Conservation (phyloP, 2,888 invertebrate species). For the Heteromyza rotundicornis region DNA sequence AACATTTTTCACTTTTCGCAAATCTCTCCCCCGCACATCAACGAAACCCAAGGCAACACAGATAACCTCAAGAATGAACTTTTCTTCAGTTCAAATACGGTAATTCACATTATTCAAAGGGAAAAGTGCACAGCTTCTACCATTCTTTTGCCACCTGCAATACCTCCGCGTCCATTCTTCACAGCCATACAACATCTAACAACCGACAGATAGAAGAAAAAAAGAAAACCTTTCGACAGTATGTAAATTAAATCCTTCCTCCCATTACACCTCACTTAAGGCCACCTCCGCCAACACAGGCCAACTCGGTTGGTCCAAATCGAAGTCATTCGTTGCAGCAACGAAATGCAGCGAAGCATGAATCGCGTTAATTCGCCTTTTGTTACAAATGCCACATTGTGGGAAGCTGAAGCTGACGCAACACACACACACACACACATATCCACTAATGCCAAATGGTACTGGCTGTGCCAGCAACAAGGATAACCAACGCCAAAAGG, state of each 20-base stretch:
- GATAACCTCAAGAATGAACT: neutral
- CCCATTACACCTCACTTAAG: slow-evolving; percentile 7
- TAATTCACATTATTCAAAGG: too few species aligned
- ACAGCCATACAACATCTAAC: too few species aligned
- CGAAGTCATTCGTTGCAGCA: slow-evolving; percentile 21
- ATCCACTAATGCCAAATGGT: slow-evolving; percentile 1
- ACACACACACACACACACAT: slow-evolving; percentile 3
- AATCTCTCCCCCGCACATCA: too few species aligned
- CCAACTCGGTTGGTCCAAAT: slow-evolving; percentile 7
- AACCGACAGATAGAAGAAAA: too few species aligned
- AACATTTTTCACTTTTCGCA: too few species aligned
- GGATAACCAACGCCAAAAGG: slow-evolving; percentile 10
- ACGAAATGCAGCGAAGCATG: slow-evolving; percentile 31
- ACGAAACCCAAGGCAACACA: too few species aligned
- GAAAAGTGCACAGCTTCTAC: too few species aligned
- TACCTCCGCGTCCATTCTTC: neutral
- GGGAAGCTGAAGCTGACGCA: slow-evolving; percentile 11
- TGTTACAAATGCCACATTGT: slow-evolving; percentile 31
- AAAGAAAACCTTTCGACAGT: neutral
- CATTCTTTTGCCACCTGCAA: too few species aligned
- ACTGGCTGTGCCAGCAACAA: slow-evolving; percentile 18
- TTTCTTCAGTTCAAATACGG: neutral
- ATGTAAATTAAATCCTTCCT: slow-evolving; percentile 16
- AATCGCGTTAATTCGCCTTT: slow-evolving; percentile 35
- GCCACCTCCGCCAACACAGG: neutral